Base-by-base conservation (phyloP, 2,113 vertebrate species). In the Anhinga rufa region DNA sequence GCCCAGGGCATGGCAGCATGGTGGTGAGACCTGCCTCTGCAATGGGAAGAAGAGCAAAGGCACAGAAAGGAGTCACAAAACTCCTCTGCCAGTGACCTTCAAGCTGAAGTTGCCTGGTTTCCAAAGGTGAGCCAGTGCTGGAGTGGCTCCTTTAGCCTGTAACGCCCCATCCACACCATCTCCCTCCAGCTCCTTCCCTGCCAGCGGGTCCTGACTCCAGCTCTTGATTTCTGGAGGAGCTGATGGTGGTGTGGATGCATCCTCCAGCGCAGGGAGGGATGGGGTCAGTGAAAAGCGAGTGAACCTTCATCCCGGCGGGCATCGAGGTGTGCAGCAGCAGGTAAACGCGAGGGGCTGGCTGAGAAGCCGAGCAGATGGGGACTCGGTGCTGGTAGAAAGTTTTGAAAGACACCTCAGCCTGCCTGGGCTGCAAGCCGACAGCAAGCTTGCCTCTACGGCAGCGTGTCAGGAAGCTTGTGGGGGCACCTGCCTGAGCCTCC, bases 401-500 rank as follows among this genome's bases (percentile, higher is more conserved):
- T 91, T 94, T 71, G 57, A 72, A 58, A 55, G 49, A 55, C 26
- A 18, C 32, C 42, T 79, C 84, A 57, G 17, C 10, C 64, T 84
- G 60, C 14, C 68, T 2, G 6, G 54, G 40, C 78, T 87, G 72
- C 36, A 13, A 76, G 62, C 52, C 4, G 15, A 4, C 19, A 17
- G 42, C 6, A 19, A 32, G 11, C 52, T 57, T 6, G 2, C 46
- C 51, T 57, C 34, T 52, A 2, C 0, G 0, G 61, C 48, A 75
- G 19, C 0, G 0, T 72, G 58, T n/a, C 0, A 13, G 0, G n/a
- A 28, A 36, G 36, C 28, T 10, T 12, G 25, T 15, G 29, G 44
- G n/a, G 40, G 4, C 32, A 75, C 51, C 46, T 28, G n/a, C 32
- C 55, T 26, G 60, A 82, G 61, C 51, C 68, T 29, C 22, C 0